phyloP scores from a whole-genome alignment of 2,113 vertebrate genomes.

The Trematomus loennbergii region DNA sequence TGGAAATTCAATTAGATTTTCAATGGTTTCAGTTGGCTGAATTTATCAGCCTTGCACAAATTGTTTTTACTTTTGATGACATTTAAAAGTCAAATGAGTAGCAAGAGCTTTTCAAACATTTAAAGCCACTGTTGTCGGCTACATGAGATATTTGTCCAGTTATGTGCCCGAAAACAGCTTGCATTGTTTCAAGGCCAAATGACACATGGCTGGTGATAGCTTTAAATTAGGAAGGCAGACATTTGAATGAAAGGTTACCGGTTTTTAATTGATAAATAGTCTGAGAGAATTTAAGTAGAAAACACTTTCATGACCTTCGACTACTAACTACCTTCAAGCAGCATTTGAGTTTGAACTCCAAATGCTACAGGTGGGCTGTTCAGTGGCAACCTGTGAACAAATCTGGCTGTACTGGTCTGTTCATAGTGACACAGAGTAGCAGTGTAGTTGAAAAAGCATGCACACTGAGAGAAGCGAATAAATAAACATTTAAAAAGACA shows the following conservation, averaged over 20 bases:
- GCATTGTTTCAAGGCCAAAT: background rate
- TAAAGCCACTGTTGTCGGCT: conserved; percentile 10
- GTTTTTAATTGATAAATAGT: background rate
- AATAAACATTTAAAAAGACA: conserved; percentile 56
- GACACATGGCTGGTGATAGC: background rate
- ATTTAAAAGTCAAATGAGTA: conserved; percentile 18
- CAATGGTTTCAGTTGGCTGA: background rate
- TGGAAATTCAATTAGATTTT: background rate
- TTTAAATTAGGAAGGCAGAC: conserved; percentile 4
- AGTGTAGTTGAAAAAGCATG: conserved; percentile 15
- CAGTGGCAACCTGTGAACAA: background rate
- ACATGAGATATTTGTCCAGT: conserved; percentile 9
- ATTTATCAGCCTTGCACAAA: background rate
- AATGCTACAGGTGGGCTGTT: background rate
- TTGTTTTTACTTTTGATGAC: background rate
- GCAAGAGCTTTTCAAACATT: conserved; percentile 23
- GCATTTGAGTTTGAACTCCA: conserved; percentile 5
- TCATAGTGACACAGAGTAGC: conserved; percentile 13
- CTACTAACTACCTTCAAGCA: background rate
- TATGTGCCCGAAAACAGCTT: background rate
- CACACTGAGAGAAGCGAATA: conserved; percentile 58
- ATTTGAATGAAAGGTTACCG: background rate
- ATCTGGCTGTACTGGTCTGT: background rate
- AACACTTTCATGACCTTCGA: background rate
- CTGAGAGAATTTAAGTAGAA: conserved; percentile 3